Evolutionary conservation across 2,888 invertebrate genomes (phyloP), one percentile per base, ranked within the genome.

Genomic region (Nasonia oneida): DNA sequence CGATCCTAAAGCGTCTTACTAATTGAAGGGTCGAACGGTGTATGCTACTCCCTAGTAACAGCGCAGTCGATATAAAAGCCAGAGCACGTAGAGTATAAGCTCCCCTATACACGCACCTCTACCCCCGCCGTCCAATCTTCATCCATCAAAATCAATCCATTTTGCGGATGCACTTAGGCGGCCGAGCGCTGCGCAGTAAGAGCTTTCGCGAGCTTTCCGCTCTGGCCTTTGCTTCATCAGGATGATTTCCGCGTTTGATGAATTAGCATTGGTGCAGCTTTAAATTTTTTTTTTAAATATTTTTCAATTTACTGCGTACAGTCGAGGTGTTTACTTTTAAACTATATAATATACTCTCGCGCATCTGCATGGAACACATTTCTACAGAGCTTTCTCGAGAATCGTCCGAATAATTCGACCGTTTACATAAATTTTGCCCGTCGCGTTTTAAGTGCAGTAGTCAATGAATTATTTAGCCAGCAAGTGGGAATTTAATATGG

Each of bases 81-180:
- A 29, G 67, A 5, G 15, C n/a, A 71, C 39, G 47, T 29, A 61
- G 23, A 8, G 61, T n/a, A 47, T 33, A 61, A 73, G 81, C 57
- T 39, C 23, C 12, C n/a, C 15, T 29, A 71, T n/a, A 70, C 10
- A 47, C 47, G 29, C 61, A 6, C 33, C 42, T 29, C 29, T 67
- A n/a, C 23, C 85, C 89, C 23, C 85, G 88, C 88, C 88, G 88
- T 89, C 89, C 90, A 90, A 90, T 90, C 90, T 89, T 88, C 90
- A 90, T 91, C 90, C 89, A 91, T 91, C 90, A 91, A 91, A 91
- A 91, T 90, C 90, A 90, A 91, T 91, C 89, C 87, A 87, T 87
- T 88, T 89, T 87, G 88, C 88, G 88, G 89, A 89, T 89, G 89
- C 90, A 89, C 89, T 89, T 88, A 88, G 89, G 88, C 88, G 88